phyloP scores from a whole-genome alignment of 2,888 invertebrate genomes.

The Nesidiocoris tenuis region DNA sequence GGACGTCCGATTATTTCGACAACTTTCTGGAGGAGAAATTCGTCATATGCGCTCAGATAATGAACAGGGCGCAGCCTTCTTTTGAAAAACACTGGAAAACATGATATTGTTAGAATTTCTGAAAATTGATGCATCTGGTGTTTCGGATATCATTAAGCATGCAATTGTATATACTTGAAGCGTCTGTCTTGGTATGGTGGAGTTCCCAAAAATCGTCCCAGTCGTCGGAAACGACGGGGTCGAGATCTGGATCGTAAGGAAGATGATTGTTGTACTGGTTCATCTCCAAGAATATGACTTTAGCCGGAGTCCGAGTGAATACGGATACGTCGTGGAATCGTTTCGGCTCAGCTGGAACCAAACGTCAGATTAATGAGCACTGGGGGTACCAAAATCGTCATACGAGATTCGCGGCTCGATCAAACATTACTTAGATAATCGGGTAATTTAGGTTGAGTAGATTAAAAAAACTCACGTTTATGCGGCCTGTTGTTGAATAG shows the following conservation, averaged over 20 bases:
- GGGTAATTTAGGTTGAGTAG: too few relatives aligned
- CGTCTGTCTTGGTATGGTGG: background rate
- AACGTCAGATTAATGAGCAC: too few relatives aligned
- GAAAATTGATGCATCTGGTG: too few relatives aligned
- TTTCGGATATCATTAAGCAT: too few relatives aligned
- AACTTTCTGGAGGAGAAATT: conserved; percentile 27
- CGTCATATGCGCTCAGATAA: conserved; percentile 8
- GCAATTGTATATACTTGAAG: too few relatives aligned
- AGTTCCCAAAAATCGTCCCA: conserved; percentile 14
- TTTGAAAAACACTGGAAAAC: conserved; percentile 17
- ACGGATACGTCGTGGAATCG: background rate
- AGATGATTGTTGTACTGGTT: background rate
- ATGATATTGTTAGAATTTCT: background rate
- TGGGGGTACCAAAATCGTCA: too few relatives aligned
- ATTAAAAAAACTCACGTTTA: conserved; percentile 18
- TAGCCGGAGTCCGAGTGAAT: background rate
- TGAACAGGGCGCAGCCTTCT: conserved; percentile 18
- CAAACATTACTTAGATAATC: too few relatives aligned
- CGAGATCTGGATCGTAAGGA: background rate
- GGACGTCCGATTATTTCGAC: conserved; percentile 30
- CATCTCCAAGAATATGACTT: conserved; percentile 7
- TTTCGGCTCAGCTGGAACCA: conserved; percentile 4
- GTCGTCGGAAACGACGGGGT: background rate
- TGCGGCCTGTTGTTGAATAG: conserved; percentile 17
- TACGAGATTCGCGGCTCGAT: too few relatives aligned